Base-by-base conservation (phyloP, 2,797 vertebrate species). In the Ambastaia sidthimunki region DNA sequence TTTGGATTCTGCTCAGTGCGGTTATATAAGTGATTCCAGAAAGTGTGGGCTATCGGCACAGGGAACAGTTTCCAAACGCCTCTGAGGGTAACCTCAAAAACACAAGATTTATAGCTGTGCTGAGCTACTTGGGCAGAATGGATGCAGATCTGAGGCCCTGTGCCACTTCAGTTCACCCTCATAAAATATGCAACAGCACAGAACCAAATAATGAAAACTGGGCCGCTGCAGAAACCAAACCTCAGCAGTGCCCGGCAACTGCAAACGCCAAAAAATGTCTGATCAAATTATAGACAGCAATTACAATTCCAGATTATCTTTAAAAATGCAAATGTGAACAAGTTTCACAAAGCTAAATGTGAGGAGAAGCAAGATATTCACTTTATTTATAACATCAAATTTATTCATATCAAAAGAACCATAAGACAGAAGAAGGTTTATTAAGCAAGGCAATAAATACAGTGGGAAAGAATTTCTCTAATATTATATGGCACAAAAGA, bases 371-470 rank as follows among this genome's bases (percentile, higher is more conserved):
- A 85, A 88, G 86, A 89, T 89, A 91, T 85, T 88, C 88, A 76
- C 84, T 91, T 92, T 92, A 91, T 93, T 93, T 89, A 92, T 91
- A 90, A 94, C 93, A 94, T 93, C 92, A 90, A 91, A 92, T 95
- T 94, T 95, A 94, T 94, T 96, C 94, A 94, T 95, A 93, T 60
- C 55, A 95, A 96, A 93, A 93, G 92, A 94, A 95, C 92, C 93
- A 92, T 90, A 92, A 76, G 85, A 90, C 71, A 87, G 82, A 87
- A 88, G 90, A 94, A 94, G 91, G 93, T 95, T 95, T 94, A 94
- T 87, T 93, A 94, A 93, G 89, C 90, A 94, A 93, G 93, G 92
- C 93, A 97, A 97, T 97, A 97, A 97, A 98, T 97, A 98, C 95
- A 98, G 91, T 68, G 54, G 85, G 31, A 80, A 88, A 73, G 25